Conservation (phyloP, 2,113 vertebrate species). For the Pipa parva region DNA sequence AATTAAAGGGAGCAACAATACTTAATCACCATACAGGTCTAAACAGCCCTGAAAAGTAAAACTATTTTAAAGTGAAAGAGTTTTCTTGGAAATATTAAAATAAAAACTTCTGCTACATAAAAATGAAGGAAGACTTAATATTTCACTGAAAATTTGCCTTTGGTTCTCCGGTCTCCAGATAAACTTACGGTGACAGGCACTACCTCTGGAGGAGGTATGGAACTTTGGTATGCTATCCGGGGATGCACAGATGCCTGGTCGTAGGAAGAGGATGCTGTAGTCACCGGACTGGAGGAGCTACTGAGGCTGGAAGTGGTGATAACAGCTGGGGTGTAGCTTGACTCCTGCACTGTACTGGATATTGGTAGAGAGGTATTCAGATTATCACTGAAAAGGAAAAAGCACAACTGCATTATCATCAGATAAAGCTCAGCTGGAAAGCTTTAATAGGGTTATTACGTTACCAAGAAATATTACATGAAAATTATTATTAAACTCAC, state of each 20-base stretch:
- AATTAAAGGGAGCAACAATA: too few species aligned
- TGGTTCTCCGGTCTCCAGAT: too few species aligned
- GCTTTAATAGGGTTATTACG: too few species aligned
- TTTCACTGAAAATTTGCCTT: too few species aligned
- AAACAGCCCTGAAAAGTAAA: too few species aligned
- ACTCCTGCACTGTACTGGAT: slow-evolving; percentile 64
- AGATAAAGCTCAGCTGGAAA: background rate
- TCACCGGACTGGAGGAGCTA: slow-evolving; percentile 57
- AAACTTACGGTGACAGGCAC: slow-evolving; percentile 51
- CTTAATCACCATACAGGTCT: too few species aligned
- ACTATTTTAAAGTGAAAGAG: too few species aligned
- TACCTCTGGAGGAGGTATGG: slow-evolving; percentile 50
- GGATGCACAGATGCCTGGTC: slow-evolving; percentile 65
- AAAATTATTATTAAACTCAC: too few species aligned
- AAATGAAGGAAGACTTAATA: too few species aligned
- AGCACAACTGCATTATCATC: background rate
- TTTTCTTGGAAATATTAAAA: too few species aligned
- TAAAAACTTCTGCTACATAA: too few species aligned
- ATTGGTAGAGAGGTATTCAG: slow-evolving; percentile 68
- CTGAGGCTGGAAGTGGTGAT: slow-evolving; percentile 63
- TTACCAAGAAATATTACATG: too few species aligned
- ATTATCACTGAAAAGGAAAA: slow-evolving; percentile 65
- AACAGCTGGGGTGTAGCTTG: slow-evolving; percentile 60
- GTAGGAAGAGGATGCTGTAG: slow-evolving; percentile 55
- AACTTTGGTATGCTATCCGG: slow-evolving; percentile 66